Evolutionary conservation across 1,140 invertebrate genomes (phyloP).

Genomic region (Sycobia sp.): DNA sequence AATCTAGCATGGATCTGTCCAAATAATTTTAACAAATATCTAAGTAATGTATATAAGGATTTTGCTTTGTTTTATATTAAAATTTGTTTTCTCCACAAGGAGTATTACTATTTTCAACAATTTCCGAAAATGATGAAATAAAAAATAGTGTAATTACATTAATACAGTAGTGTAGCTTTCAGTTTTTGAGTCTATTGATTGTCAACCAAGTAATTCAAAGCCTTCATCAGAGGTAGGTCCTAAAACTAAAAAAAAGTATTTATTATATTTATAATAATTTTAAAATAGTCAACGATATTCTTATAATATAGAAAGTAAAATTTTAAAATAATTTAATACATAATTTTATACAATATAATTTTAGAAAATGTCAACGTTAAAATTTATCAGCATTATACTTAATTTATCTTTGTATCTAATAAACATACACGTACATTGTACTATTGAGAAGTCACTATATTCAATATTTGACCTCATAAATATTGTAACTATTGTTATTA

Average conservation of each 20-base stretch:
- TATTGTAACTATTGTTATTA: no score
- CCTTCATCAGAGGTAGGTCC: conserved; percentile 65
- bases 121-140: conserved; percentile 17
- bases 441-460: no score
- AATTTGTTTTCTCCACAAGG: not conserved
- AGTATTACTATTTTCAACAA: conserved; percentile 18
- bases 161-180: not conserved
- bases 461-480: no score
- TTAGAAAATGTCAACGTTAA: no score
- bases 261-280: not conserved
- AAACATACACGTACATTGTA: no score
- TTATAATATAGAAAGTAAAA: no score
- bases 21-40: conserved; percentile 9
- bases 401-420: no score
- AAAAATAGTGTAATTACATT: conserved; percentile 12
- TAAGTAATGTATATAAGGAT: conserved; percentile 3
- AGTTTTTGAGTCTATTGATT: conserved; percentile 24
- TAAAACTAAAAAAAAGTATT: conserved; percentile 53
- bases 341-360: no score
- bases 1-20: not conserved
- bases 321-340: no score
- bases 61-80: conserved; percentile 8
- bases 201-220: conserved; percentile 65
- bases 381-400: no score
- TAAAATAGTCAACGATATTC: no score